Evolutionary conservation across 2,888 invertebrate species (phyloP), one percentile per base, ranked within the genome.

Genomic region (Callyntrura sp.): DNA sequence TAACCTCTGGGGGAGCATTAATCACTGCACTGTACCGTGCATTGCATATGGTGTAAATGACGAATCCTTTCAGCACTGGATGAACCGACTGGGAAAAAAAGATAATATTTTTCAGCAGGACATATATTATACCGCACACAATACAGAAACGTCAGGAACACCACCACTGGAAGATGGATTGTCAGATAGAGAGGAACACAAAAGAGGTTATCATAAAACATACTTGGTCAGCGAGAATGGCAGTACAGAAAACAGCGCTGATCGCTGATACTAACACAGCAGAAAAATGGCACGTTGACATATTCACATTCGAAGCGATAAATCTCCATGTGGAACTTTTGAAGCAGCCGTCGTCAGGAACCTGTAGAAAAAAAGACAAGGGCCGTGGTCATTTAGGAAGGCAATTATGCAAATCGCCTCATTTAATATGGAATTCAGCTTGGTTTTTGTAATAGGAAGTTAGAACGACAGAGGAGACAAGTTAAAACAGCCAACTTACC

Each of bases 1-100:
- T 91, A 14, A 92, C 85, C 88, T 93, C 93, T 23, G 92, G 88
- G 8, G 92, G 81, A 12, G 85, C 28, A 81, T 90, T 91, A 17
- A 93, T 91, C 11, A 92, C 91, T 0, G 92, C 87, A 20, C 92
- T 91, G 87, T 92, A 93, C n/a, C 92, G 81, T 17, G 92, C 91
- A 73, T 90, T 91, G 81, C 92, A 93, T 14, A 93, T 45, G 14
- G 92, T 88, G 62, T 92, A 92, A 68, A 92, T 89, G 6, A 90
- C 92, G 14, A 92, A 83, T 14, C 88, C 91, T 82, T 92, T 85
- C 6, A 93, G 70, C 11, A 91, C 85, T 1, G 89, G 84, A 45
- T 86, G 70, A 45, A 87, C 87, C 78, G 43, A 55, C 91, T 92
- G 25, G n/a, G 60, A 79, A 65, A 65, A 55, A 0, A 48, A 70